These are phyloP conservation scores for Pyrrhia umbra DNA, from an alignment of 2,888 invertebrate genomes.

Conservation along the genomic window DNA sequence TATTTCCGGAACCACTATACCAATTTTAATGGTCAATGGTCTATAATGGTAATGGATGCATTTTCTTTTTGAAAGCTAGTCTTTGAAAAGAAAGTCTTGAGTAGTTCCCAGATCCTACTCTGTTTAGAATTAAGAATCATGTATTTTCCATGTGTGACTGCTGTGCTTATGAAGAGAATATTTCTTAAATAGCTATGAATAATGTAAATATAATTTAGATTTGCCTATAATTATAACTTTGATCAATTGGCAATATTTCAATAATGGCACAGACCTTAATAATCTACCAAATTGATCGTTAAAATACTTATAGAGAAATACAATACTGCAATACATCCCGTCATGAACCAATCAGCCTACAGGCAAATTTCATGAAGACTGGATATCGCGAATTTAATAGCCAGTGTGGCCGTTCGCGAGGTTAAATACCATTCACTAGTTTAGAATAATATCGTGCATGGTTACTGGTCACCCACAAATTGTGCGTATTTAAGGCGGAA, in stretches of 20 bases:
- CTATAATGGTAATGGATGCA: too few species aligned
- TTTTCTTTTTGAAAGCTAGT: neutral
- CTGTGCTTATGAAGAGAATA: too few species aligned
- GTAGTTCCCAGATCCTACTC: neutral
- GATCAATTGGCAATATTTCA: conserved; percentile 5
- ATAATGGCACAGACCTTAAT: conserved; percentile 14
- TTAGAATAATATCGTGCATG: conserved; percentile 56
- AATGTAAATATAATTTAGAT: neutral
- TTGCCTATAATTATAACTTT: neutral
- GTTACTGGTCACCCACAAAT: conserved; percentile 55
- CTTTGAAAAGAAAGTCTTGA: neutral
- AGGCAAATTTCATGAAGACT: conserved; percentile 42
- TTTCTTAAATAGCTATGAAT: neutral
- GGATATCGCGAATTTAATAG: conserved; percentile 43
- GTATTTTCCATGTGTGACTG: neutral
- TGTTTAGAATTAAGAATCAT: neutral
- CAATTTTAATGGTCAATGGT: neutral
- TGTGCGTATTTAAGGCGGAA: conserved; percentile 53
- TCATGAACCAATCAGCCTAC: conserved; percentile 30
- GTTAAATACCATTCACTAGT: conserved; percentile 61
- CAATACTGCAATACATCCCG: conserved; percentile 46
- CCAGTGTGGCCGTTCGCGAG: conserved; percentile 50
- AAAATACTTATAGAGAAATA: conserved; percentile 45
- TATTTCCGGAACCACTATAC: neutral
- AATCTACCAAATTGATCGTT: conserved; percentile 23